Evolutionary conservation across 35 echinoderm and acorn worm species (phyloP).

Genomic region (Diadema setosum): DNA sequence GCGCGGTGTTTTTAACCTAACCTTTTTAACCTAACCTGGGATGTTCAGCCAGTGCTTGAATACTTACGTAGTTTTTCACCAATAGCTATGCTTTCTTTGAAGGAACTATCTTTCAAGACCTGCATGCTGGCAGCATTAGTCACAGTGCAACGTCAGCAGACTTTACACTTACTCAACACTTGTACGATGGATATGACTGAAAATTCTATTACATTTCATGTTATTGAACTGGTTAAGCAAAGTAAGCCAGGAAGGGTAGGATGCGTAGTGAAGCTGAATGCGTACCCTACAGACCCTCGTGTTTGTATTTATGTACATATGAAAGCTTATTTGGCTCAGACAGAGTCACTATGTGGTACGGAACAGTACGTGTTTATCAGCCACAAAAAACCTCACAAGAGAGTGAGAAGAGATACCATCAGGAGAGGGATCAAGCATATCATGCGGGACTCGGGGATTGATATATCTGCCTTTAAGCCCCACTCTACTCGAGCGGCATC

Average conservation of each 20-base stretch:
- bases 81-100: not conserved
- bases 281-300: not conserved
- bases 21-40: constrained; percentile 45
- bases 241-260: not conserved
- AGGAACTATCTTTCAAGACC: constrained; percentile 24
- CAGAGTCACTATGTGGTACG: not conserved
- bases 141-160: not conserved
- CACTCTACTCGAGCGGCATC: not conserved
- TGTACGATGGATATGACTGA: not conserved
- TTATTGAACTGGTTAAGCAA: not conserved
- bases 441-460: not conserved
- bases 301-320: not conserved
- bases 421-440: not conserved
- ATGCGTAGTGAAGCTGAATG: not conserved
- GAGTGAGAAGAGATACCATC: constrained; percentile 19
- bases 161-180: not conserved
- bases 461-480: not conserved
- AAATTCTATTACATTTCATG: not conserved
- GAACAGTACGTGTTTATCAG: constrained; percentile 34
- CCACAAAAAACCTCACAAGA: not conserved
- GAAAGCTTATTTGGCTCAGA: not conserved
- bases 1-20: not conserved
- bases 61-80: constrained; percentile 1
- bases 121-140: constrained; percentile 33
- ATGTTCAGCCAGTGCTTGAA: constrained; percentile 43